Evolutionary conservation across 2,888 invertebrate genomes (phyloP).

Genomic region (Coleophora flavipennella): DNA sequence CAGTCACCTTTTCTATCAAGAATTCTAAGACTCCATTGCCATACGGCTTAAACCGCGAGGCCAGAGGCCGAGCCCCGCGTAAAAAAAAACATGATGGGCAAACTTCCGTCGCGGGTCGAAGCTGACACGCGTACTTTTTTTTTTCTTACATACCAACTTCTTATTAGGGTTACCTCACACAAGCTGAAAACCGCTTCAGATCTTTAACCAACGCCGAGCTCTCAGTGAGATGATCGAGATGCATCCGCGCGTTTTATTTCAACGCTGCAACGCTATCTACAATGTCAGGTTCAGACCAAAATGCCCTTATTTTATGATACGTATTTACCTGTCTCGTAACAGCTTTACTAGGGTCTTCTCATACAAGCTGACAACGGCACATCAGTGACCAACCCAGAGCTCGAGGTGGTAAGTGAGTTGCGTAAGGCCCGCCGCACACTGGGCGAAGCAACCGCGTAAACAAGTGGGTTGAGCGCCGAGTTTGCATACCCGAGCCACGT

Average conservation of each 20-base stretch:
- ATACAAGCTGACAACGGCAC: conserved; percentile 25
- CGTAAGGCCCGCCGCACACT: conserved; percentile 45
- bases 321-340: neutral
- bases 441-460: conserved; percentile 73
- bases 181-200: conserved; percentile 25
- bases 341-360: conserved; percentile 19
- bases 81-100: too few relatives aligned
- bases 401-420: conserved; percentile 24
- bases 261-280: too few relatives aligned
- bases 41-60: too few relatives aligned
- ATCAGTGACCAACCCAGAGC: conserved; percentile 24
- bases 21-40: too few relatives aligned
- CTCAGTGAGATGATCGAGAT: conserved; percentile 27
- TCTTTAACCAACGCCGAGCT: conserved; percentile 25
- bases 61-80: too few relatives aligned
- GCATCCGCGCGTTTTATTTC: too few relatives aligned
- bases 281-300: too few relatives aligned
- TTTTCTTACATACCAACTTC: too few relatives aligned
- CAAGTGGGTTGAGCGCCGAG: conserved; percentile 77
- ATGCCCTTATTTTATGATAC: too few relatives aligned
- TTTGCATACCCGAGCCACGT: conserved; percentile 81
- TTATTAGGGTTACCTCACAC: conserved; percentile 17
- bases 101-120: too few relatives aligned
- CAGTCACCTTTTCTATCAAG: too few relatives aligned
- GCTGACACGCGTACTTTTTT: too few relatives aligned